A percentile compares a stretch with the other conserved stretches of the same genome.
Conservation (phyloP, 2,113 vertebrate genomes). For the Salvelinus fontinalis region DNA sequence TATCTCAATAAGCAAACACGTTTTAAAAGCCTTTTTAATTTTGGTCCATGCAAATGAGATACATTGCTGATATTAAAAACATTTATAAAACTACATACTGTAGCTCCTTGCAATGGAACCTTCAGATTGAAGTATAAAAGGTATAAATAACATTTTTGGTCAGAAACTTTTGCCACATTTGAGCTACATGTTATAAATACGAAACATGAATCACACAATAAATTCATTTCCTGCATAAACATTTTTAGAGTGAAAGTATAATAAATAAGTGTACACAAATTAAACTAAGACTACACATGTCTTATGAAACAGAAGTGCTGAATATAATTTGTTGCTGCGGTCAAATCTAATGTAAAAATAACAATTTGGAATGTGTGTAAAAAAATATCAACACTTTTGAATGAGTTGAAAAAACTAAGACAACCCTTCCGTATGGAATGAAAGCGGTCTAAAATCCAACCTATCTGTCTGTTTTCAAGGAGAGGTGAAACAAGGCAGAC, state of each 20-base stretch:
- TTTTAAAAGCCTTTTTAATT: background rate
- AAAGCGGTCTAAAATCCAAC: background rate
- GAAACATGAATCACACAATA: constrained; percentile 40
- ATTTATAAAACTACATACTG: background rate
- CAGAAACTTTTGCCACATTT: constrained; percentile 44
- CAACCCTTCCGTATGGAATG: background rate
- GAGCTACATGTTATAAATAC: constrained; percentile 54
- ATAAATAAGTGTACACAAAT: constrained; percentile 48
- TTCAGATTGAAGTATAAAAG: constrained; percentile 23
- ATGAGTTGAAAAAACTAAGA: background rate
- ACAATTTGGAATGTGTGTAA: background rate
- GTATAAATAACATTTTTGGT: constrained; percentile 63
- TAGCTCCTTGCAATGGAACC: constrained; percentile 5
- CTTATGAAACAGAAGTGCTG: constrained; percentile 1
- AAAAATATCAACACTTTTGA: constrained; percentile 13
- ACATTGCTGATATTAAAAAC: too few species aligned
- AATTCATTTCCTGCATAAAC: constrained; percentile 45
- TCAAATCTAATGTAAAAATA: background rate
- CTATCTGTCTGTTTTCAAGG: background rate
- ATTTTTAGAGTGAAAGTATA: constrained; percentile 28
- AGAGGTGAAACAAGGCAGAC: background rate
- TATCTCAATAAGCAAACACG: background rate
- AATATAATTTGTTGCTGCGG: constrained; percentile 24
- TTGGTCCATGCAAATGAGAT: background rate
- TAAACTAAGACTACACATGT: constrained; percentile 2